Conservation (phyloP, 2,888 invertebrate genomes). For the Strigamia crassipes region DNA sequence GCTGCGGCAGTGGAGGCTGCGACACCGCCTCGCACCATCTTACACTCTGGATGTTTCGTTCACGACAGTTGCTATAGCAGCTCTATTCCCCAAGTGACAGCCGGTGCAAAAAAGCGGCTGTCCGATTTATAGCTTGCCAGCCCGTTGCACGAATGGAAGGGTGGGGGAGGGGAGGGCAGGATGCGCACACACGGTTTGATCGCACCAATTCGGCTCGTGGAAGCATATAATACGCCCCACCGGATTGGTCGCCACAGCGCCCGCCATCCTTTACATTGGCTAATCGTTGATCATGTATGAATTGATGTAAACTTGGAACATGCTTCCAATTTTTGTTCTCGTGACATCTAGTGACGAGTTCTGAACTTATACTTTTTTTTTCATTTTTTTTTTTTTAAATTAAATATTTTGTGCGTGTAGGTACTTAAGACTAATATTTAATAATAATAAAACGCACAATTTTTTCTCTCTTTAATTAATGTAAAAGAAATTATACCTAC, state of each 20-base stretch:
- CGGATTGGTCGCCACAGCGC: slow-evolving; percentile 32
- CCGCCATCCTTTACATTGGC: slow-evolving; percentile 37
- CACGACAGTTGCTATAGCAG: slow-evolving; percentile 38
- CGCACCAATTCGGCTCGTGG: slow-evolving; percentile 36
- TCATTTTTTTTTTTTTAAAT: too few species aligned
- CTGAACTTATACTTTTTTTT: background rate
- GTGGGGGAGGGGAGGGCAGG: slow-evolving; percentile 41
- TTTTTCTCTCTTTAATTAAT: too few species aligned
- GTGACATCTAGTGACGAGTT: slow-evolving; percentile 14
- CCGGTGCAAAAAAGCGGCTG: slow-evolving; percentile 40
- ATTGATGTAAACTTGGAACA: slow-evolving; percentile 24
- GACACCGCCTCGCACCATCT: slow-evolving; percentile 39
- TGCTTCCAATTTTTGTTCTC: background rate
- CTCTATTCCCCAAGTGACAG: slow-evolving; percentile 39
- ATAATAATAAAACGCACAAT: too few species aligned
- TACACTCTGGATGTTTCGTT: slow-evolving; percentile 27
- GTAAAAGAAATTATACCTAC: too few species aligned
- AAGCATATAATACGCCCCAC: slow-evolving; percentile 13
- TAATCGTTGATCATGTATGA: slow-evolving; percentile 28
- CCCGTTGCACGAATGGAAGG: slow-evolving; percentile 39
- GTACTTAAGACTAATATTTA: background rate
- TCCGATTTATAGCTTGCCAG: slow-evolving; percentile 43
- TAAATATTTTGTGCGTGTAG: background rate
- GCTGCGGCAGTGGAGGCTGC: slow-evolving; percentile 25
- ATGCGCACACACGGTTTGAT: slow-evolving; percentile 20